Conservation (phyloP, 2,113 vertebrate species). For the Oreochromis tanganicae region DNA sequence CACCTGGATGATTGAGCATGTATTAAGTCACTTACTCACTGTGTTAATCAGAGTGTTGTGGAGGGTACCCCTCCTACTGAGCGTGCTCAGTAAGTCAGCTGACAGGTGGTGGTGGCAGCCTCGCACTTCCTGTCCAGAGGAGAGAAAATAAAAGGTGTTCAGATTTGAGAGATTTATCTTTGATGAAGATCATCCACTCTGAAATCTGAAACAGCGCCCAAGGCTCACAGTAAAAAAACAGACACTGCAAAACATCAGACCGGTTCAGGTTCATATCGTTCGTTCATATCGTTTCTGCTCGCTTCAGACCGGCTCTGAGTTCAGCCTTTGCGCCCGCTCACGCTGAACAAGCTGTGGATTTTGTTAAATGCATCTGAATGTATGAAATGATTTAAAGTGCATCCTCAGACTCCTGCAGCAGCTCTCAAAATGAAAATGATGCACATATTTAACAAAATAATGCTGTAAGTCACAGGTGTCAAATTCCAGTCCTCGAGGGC, state of each 20-base stretch:
- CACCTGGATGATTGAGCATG: not conserved
- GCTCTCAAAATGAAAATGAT: too few relatives aligned
- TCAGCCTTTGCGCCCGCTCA: not conserved
- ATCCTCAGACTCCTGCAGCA: too few relatives aligned
- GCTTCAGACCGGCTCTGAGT: not conserved
- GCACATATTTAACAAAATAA: too few relatives aligned
- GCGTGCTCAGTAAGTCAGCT: constrained; percentile 4
- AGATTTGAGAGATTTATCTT: not conserved
- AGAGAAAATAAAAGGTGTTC: not conserved
- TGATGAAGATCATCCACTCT: not conserved
- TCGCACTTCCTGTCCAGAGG: not conserved
- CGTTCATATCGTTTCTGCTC: not conserved
- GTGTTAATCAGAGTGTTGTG: not conserved
- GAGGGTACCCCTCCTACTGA: constrained; percentile 8
- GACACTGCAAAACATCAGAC: not conserved
- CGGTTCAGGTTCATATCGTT: not conserved
- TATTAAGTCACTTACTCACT: not conserved
- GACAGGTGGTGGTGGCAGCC: not conserved
- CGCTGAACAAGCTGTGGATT: too few relatives aligned
- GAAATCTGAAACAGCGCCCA: not conserved
- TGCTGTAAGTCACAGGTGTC: not conserved
- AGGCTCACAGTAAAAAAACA: not conserved
- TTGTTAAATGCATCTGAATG: too few relatives aligned
- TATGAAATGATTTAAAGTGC: too few relatives aligned
- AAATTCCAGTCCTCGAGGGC: not conserved